Base-by-base conservation (phyloP, 2,797 vertebrate genomes). In the Melanotaenia boesemani region DNA sequence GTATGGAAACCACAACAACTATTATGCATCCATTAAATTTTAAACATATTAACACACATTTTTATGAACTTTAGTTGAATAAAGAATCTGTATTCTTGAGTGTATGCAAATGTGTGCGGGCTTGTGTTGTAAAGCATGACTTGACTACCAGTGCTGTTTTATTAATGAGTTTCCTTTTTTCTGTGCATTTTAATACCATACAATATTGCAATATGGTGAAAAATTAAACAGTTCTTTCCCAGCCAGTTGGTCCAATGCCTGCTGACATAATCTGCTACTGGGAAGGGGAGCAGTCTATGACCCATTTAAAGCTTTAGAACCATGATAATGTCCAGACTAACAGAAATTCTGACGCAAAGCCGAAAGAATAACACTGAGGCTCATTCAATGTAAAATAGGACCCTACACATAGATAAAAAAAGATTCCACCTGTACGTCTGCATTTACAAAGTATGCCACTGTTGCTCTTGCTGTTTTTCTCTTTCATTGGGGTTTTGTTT, bases 101-200 rank as follows among this genome's bases (percentile, higher is more conserved):
- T 67, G 58, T 56, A 54, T 12, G 26, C 28, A 56, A 63, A 56
- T 60, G 52, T 58, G 48, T 67, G 32, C 54, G 37, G 12, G 39
- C 36, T 48, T 60, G 48, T 62, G 58, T 55, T 55, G n/a, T 20
- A 20, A 13, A 13, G 36, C 55, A 44, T 39, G 55, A 11, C 56
- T 41, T 78, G 74, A 86, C 74, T 88, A 76, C 86, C 82, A 80
- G 55, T 70, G 39, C 87, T 84, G 73, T 65, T 79, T 89, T 88
- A 88, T 91, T 91, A 88, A 92, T 91, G 81, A 72, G 62, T 70
- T 64, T 78, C 67, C 55, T 71, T 77, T 70, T 81, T 89, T 82
- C 84, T 85, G 78, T 90, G 85, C 90, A 88, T 92, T 92, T 91
- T 81, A 89, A 88, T 83, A 65, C 12, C 10, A 48, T 80, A 61